Evolutionary conservation across 64 coral and sea anemone species (phyloP), one percentile per base, ranked within the genome.

Genomic region (Stichodactyla mertensii): DNA sequence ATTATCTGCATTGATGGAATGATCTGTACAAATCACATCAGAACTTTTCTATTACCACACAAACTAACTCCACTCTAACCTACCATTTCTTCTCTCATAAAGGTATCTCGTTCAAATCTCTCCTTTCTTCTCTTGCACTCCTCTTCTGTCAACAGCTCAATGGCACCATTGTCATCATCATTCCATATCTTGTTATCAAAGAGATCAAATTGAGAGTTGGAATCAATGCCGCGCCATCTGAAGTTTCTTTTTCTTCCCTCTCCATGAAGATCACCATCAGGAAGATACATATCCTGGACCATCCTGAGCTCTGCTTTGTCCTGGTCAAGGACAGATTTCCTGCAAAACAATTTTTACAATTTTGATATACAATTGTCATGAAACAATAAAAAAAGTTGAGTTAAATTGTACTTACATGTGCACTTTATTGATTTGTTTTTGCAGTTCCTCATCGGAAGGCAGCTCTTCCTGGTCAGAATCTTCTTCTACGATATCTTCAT

Each of bases 361-460:
- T 27, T 70, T 55, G 16, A 54, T 52, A 5, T 53, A 59, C 27
- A 27, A 79, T 82, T 22, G 6, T 9, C 22, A n/a, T 6, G 6
- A 71, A 71, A n/a, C 10, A 71, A 8, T 19, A 45, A 45, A 45
- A 45, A 45, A 45, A 45, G 36, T 45, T 45, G 36, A 66, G 51
- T 5, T 14, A 18, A 82, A 24, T 19, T 19, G 26, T 22, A 97
- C 95, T 95, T 88, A 99, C 97, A 99, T 86, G 78, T 95, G 93
- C 56, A 95, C 97, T 90, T 99, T 99, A 60, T 92, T 99, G 64
- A 99, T 94, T 82, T 99, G 97, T 79, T 94, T 94, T 51, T 95
- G 90, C 16, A 99, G 91, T 64, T 99, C 93, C 10, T 95, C 88
- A 19, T 95, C 85, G 1, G 97, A 99, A 14, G 97, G 97, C 13